Base-by-base conservation (phyloP, 2,113 vertebrate species). In the Chlamydotis undulata region DNA sequence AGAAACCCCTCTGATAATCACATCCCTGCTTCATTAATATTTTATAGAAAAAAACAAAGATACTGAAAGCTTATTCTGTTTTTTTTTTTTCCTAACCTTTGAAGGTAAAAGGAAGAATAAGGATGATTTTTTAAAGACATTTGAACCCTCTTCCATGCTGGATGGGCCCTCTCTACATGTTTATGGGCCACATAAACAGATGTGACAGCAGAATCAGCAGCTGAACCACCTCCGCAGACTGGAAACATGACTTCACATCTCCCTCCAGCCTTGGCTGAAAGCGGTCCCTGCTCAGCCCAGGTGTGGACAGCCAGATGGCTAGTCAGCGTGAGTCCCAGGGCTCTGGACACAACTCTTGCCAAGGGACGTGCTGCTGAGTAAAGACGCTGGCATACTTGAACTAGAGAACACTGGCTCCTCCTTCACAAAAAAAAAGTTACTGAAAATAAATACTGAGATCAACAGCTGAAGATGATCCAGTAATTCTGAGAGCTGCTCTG, bases 361-460 rank as follows among this genome's bases (percentile, higher is more conserved):
- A 83, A 83, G 65, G 33, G 43, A 93, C 26, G 6, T 4, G 8
- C 74, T 64, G 81, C 69, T 73, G 69, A 81, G 39, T 33, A 68
- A 93, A 91, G 77, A 78, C 87, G 23, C 56, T 64, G 26, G 39
- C 73, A 12, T 75, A 55, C 56, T 87, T 75, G 19, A 83, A 57
- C 61, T 65, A 75, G 22, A 63, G 67, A 96, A 88, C 79, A 77
- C 23, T 57, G 79, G 55, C 50, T 92, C 81, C 89, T 96, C 81
- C 57, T 73, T 87, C 69, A 78, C 49, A 50, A 90, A 90, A 75
- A 75, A 74, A 67, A 76, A n/a, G 49, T 68, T 60, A 87, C 41
- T 87, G 88, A 87, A 93, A 95, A 84, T 89, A 96, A 93, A 89
- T 25, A 78, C 49, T 92, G 90, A 89, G 69, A 64, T 87, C 90